These are phyloP conservation scores for Aradophagus sp. DNA, from an alignment of 1,140 invertebrate genomes.

Conservation along the genomic window DNA sequence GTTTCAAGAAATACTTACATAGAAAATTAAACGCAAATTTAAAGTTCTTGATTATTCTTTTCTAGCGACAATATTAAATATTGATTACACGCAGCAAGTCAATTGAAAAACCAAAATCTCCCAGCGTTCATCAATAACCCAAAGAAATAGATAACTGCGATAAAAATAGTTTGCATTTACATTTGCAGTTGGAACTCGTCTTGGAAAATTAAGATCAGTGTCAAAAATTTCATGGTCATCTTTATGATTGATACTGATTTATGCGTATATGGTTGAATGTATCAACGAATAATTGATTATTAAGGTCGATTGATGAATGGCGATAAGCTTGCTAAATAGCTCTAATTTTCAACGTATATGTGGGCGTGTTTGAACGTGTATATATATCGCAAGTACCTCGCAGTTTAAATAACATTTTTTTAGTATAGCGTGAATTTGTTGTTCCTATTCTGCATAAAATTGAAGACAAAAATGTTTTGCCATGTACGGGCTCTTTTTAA, in stretches of 20 bases:
- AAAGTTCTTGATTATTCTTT: too few species aligned
- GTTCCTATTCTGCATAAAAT: too few species aligned
- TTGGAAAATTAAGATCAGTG: constrained; percentile 24
- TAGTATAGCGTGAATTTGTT: too few species aligned
- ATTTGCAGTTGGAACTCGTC: constrained; percentile 1
- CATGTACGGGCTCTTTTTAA: too few species aligned
- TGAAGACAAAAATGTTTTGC: too few species aligned
- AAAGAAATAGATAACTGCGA: too few species aligned
- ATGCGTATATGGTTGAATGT: constrained; percentile 42
- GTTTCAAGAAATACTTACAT: too few species aligned
- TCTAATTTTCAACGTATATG: constrained; percentile 61
- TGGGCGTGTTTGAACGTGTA: constrained; percentile 49
- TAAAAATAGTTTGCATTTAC: background rate
- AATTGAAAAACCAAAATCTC: too few species aligned
- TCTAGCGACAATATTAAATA: too few species aligned
- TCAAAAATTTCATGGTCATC: constrained; percentile 46
- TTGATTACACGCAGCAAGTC: too few species aligned
- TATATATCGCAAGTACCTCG: constrained; percentile 17
- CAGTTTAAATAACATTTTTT: constrained; percentile 17
- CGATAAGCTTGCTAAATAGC: constrained; percentile 63
- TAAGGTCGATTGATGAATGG: constrained; percentile 69
- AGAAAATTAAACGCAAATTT: too few species aligned
- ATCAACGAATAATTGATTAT: constrained; percentile 67
- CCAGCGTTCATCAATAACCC: too few species aligned
- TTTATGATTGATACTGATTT: constrained; percentile 37